These are phyloP conservation scores for Lophius piscatorius DNA, from an alignment of 2,113 vertebrate species.

Conservation along the genomic window DNA sequence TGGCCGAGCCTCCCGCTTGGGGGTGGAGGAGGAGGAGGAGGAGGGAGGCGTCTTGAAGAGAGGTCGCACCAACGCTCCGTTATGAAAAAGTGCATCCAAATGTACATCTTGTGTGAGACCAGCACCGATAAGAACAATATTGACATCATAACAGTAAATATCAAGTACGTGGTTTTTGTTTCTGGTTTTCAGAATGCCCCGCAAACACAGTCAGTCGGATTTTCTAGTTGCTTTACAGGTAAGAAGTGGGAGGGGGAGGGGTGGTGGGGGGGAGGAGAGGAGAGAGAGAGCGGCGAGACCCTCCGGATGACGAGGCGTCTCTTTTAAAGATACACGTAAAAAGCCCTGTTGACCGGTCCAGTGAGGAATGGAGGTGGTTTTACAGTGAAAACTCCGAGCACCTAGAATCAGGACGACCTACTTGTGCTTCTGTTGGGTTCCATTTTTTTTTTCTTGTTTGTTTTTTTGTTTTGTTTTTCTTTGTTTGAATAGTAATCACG, in stretches of 20 bases:
- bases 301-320: slow-evolving; percentile 46
- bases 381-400: slow-evolving; percentile 78
- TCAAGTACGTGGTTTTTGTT: slow-evolving; percentile 77
- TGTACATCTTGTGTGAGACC: slow-evolving; percentile 78
- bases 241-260: slow-evolving; percentile 45
- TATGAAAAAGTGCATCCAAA: slow-evolving; percentile 79
- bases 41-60: slow-evolving; percentile 24
- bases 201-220: slow-evolving; percentile 79
- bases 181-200: slow-evolving; percentile 76
- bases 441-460: too few species aligned
- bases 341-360: slow-evolving; percentile 56
- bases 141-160: slow-evolving; percentile 78
- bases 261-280: slow-evolving; percentile 35
- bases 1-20: slow-evolving; percentile 48
- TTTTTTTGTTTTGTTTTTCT: too few species aligned
- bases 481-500: slow-evolving; percentile 64
- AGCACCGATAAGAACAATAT: slow-evolving; percentile 78
- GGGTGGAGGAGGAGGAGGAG: slow-evolving; percentile 27
- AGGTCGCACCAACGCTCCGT: slow-evolving; percentile 61
- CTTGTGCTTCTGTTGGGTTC: slow-evolving; percentile 82
- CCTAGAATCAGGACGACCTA: slow-evolving; percentile 67
- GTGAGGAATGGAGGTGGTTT: slow-evolving; percentile 71
- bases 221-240: slow-evolving; percentile 66
- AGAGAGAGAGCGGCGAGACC: slow-evolving; percentile 45
- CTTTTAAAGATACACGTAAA: slow-evolving; percentile 46